Evolutionary conservation across 2,888 invertebrate genomes (phyloP), one percentile per base, ranked within the genome.

Genomic region (Thymelicus lineola): DNA sequence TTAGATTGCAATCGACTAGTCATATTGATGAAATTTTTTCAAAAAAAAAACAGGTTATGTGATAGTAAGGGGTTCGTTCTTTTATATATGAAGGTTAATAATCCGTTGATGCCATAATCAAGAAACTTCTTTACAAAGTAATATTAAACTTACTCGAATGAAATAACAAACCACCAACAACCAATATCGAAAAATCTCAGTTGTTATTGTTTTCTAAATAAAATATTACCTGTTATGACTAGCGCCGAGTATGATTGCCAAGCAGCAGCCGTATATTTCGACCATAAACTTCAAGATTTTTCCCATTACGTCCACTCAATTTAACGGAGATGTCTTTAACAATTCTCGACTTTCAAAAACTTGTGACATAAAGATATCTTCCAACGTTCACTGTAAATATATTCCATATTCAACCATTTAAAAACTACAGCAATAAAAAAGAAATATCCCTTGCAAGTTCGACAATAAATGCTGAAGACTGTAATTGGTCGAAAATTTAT

Each of bases 391-490:
- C 58, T 28, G 80, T 85, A 86, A 87, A 83, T 85, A 83, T 80
- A 75, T 72, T 68, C 75, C 75, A 76, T 79, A 76, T 81, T 80
- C 82, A 84, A 86, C 88, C 89, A 88, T 76, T 77, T 77, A 74
- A 78, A 78, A 79, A 78, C 79, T 79, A 78, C 75, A 71, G 75
- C 75, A 75, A 78, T 79, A 78, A 79, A 78, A 77, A 77, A 77
- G 79, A 79, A 77, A 75, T 79, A 78, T 78, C 86, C 55, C 74
- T 74, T 68, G 68, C 71, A 79, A 80, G 74, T 80, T 78, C 62
- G 72, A 72, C 75, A 73, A 76, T 77, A 78, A 79, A 78, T 75
- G 75, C 73, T 75, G 76, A 75, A 76, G 73, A 75, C 74, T 71
- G 77, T 79, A 79, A 80, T 79, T 80, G 79, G 75, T 73, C 66